Conservation (phyloP, 2,797 vertebrate species). For the Sebastolobus alascanus region DNA sequence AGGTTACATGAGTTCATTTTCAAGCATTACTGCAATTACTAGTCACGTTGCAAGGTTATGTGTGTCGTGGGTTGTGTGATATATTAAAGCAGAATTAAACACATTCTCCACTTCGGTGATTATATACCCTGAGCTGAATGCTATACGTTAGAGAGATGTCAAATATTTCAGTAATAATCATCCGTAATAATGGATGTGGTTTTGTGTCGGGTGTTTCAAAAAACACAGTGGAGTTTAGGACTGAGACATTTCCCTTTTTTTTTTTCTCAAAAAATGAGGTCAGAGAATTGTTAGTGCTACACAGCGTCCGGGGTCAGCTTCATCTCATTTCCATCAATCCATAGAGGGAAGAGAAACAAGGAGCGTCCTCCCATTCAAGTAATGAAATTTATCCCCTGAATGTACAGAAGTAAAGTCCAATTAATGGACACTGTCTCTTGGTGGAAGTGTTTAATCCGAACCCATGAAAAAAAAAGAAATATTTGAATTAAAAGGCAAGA, state of each 20-base stretch:
- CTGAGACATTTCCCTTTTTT: constrained; percentile 42
- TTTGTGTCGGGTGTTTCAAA: constrained; percentile 37
- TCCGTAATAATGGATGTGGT: constrained; percentile 46
- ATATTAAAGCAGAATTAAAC: constrained; percentile 56
- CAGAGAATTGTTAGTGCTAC: constrained; percentile 65
- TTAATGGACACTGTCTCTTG: constrained; percentile 74
- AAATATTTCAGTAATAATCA: constrained; percentile 55
- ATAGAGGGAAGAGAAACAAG: constrained; percentile 59
- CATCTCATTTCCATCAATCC: constrained; percentile 76
- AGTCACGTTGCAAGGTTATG: constrained; percentile 17
- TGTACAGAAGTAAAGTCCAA: constrained; percentile 63
- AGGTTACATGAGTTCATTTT: constrained; percentile 35
- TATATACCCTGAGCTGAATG: constrained; percentile 39
- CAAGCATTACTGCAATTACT: constrained; percentile 43
- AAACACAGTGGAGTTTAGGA: constrained; percentile 25
- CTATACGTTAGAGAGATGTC: constrained; percentile 43
- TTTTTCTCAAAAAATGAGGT: constrained; percentile 71
- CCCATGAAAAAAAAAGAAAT: constrained; percentile 18
- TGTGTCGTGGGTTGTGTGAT: no score
- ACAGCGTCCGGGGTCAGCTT: constrained; percentile 62
- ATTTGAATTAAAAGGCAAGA: constrained; percentile 53
- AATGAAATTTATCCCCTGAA: constrained; percentile 67
- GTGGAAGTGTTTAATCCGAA: constrained; percentile 62
- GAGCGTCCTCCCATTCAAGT: constrained; percentile 62
- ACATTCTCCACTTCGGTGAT: constrained; percentile 45